Conservation (phyloP, 2,113 vertebrate genomes). For the Campylomormyrus tamandua region DNA sequence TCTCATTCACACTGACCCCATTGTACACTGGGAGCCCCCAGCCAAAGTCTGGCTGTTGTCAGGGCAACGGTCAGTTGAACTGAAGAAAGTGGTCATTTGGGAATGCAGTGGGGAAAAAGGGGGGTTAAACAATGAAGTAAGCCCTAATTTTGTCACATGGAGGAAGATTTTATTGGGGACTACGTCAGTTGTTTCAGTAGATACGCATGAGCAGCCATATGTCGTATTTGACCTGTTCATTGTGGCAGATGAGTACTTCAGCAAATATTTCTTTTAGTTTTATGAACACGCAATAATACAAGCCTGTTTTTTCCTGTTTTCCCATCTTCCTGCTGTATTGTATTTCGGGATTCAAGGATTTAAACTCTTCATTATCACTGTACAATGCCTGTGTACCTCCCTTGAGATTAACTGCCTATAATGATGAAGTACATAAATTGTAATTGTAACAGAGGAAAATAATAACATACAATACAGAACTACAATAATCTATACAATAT, state of each 20-base stretch:
- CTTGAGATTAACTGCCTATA: not conserved
- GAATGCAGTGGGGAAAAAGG: not conserved
- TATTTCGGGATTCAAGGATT: not conserved
- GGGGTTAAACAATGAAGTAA: constrained; percentile 1
- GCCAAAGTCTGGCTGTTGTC: constrained; percentile 19
- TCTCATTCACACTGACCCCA: constrained; percentile 6
- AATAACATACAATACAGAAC: not conserved
- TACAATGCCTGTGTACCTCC: not conserved
- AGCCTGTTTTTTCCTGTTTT: not conserved
- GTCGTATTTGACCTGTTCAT: not conserved
- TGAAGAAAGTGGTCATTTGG: constrained; percentile 3
- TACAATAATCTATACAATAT: not conserved
- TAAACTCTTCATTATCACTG: not conserved
- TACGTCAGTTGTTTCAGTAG: not conserved
- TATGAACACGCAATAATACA: not conserved
- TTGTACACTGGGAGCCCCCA: not conserved
- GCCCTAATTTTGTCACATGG: not conserved
- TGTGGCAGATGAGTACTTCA: not conserved
- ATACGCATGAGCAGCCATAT: not conserved
- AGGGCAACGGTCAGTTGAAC: constrained; percentile 15
- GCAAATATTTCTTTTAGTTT: not conserved
- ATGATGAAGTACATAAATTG: not conserved
- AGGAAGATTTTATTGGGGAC: not conserved
- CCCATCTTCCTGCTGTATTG: not conserved
- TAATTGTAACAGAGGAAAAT: not conserved